Conservation (phyloP, 2,888 invertebrate genomes). For the Platycheirus albimanus region DNA sequence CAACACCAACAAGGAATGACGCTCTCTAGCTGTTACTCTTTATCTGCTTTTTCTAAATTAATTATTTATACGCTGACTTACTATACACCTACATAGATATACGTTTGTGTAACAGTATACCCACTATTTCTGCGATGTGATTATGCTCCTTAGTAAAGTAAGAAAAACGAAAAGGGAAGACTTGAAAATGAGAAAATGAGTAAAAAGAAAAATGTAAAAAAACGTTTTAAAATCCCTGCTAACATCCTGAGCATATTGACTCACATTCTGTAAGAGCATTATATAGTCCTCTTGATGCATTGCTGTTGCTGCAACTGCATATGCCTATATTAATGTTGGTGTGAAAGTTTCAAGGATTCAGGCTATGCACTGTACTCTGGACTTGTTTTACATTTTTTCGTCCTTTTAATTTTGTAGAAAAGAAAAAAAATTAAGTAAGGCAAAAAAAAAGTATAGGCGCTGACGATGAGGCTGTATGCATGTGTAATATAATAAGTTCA, state of each 20-base stretch:
- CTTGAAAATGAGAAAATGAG: conserved; percentile 12
- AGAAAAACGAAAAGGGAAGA: conserved; percentile 26
- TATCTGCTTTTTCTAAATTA: conserved; percentile 47
- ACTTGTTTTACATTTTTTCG: conserved; percentile 33
- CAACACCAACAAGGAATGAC: not conserved
- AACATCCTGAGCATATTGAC: conserved; percentile 58
- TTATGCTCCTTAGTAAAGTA: conserved; percentile 42
- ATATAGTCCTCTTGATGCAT: conserved; percentile 38
- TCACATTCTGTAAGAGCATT: conserved; percentile 57
- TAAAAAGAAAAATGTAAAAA: too few relatives aligned
- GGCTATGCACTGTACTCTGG: conserved; percentile 23
- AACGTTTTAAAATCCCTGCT: conserved; percentile 44
- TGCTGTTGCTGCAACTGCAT: conserved; percentile 42
- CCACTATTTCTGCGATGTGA: conserved; percentile 31
- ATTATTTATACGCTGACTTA: conserved; percentile 57
- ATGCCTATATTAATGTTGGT: conserved; percentile 60
- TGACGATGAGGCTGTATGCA: conserved; percentile 10
- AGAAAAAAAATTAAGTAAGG: too few relatives aligned
- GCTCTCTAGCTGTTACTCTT: conserved; percentile 7
- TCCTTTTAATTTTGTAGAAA: conserved; percentile 27
- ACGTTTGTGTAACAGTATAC: conserved; percentile 33
- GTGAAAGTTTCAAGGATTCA: conserved; percentile 73
- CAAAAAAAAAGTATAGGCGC: too few relatives aligned
- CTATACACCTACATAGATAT: conserved; percentile 30
- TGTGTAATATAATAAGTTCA: conserved; percentile 50